Conservation (phyloP, 2,888 invertebrate genomes). For the Lamproptera curius region DNA sequence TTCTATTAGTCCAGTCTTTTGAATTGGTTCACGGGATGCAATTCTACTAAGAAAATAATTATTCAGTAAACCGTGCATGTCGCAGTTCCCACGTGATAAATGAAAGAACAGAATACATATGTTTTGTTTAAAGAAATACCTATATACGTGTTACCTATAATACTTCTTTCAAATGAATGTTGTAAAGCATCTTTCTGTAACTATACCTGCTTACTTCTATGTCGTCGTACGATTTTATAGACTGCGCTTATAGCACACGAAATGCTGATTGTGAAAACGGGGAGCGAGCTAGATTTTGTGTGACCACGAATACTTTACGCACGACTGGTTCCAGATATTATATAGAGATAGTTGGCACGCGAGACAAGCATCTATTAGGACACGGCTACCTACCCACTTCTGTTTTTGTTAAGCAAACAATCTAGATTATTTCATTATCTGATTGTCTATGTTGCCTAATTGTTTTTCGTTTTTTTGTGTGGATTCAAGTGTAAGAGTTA, state of each 20-base stretch:
- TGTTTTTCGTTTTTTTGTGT: neutral
- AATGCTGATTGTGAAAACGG: neutral
- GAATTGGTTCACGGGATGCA: too few species aligned
- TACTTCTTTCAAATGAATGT: too few species aligned
- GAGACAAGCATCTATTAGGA: slow-evolving; percentile 5
- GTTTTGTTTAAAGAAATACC: too few species aligned
- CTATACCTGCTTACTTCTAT: too few species aligned
- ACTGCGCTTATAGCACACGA: neutral
- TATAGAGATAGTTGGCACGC: slow-evolving; percentile 5
- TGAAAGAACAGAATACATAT: too few species aligned
- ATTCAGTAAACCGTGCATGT: too few species aligned
- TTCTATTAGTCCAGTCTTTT: neutral
- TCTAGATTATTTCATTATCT: slow-evolving; percentile 1
- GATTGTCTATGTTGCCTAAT: slow-evolving; percentile 1
- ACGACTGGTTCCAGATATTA: slow-evolving; percentile 7
- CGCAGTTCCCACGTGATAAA: too few species aligned
- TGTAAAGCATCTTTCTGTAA: too few species aligned
- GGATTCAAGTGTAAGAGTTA: too few species aligned
- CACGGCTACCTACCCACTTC: neutral
- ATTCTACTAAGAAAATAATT: too few species aligned
- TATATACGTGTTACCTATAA: too few species aligned
- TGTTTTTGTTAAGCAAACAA: slow-evolving; percentile 7
- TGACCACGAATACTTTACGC: slow-evolving; percentile 13
- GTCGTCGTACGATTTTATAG: too few species aligned
- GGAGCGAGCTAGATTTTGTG: slow-evolving; percentile 5